phyloP scores from a whole-genome alignment of 2,113 vertebrate species.

The Oryzias javanicus region DNA sequence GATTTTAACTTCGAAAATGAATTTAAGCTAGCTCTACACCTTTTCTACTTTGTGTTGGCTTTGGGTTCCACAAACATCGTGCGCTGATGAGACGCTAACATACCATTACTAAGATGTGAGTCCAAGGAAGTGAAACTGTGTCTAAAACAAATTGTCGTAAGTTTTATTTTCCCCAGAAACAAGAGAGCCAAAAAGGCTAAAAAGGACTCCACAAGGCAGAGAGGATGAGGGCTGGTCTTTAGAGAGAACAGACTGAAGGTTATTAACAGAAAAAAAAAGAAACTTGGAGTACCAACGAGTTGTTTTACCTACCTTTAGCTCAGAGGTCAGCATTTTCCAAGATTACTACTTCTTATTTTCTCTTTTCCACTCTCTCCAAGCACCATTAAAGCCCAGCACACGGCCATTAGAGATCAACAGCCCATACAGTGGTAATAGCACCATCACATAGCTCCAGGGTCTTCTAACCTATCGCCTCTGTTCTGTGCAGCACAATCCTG shows the following conservation, averaged over 20 bases:
- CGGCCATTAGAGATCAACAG: slow-evolving; percentile 72
- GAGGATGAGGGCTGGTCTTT: slow-evolving; percentile 30
- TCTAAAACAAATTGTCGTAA: slow-evolving; percentile 3
- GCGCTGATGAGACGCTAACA: too few relatives aligned
- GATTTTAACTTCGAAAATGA: too few relatives aligned
- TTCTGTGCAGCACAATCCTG: slow-evolving; percentile 30
- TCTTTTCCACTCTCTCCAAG: slow-evolving; percentile 54
- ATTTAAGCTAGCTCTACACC: too few relatives aligned
- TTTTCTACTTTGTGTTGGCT: too few relatives aligned
- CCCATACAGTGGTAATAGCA: slow-evolving; percentile 58
- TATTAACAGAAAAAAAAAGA: slow-evolving; percentile 25
- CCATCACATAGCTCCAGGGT: slow-evolving; percentile 59
- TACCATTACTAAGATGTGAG: too few relatives aligned
- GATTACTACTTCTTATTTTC: slow-evolving; percentile 69
- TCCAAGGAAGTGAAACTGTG: background rate
- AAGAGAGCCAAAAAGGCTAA: slow-evolving; percentile 7
- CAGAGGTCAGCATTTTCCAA: slow-evolving; percentile 74
- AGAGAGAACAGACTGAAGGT: slow-evolving; percentile 58
- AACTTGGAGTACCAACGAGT: slow-evolving; percentile 42
- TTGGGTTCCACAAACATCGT: too few relatives aligned
- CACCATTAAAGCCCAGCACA: slow-evolving; percentile 61
- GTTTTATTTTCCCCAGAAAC: slow-evolving; percentile 41
- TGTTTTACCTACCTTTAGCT: slow-evolving; percentile 61
- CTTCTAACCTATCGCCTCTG: slow-evolving; percentile 50
- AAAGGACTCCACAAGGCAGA: slow-evolving; percentile 29